Evolutionary conservation across 2,113 vertebrate genomes (phyloP).

Genomic region (Hoplias malabaricus): DNA sequence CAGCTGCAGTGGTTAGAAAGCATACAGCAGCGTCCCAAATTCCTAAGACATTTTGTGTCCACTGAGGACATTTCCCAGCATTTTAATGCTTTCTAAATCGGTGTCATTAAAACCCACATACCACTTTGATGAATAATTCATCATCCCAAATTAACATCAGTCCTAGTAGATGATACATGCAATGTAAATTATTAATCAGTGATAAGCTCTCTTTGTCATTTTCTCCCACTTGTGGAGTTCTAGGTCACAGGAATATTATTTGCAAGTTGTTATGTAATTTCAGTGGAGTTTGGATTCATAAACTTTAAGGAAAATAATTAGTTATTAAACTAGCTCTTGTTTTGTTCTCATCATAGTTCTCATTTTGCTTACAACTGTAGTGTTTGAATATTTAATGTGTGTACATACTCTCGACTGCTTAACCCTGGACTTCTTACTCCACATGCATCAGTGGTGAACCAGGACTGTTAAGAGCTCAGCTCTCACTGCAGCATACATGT

Average conservation of each 20-base stretch:
- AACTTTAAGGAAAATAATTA: background rate
- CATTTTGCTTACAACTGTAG: background rate
- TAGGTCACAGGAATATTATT: background rate
- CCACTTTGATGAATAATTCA: constrained; percentile 46
- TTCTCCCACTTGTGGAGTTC: background rate
- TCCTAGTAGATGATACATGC: constrained; percentile 26
- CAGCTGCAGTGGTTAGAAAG: background rate
- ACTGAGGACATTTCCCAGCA: constrained; percentile 21
- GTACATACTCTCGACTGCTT: background rate
- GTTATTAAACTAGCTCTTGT: background rate
- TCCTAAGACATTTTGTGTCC: background rate
- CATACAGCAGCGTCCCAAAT: background rate
- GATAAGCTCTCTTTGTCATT: constrained; percentile 5
- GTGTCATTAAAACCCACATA: constrained; percentile 38
- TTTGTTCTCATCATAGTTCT: background rate
- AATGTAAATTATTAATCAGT: constrained; percentile 52
- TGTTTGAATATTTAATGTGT: background rate
- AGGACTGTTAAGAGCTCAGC: too few species aligned
- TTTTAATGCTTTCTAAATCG: constrained; percentile 31
- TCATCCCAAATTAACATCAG: constrained; percentile 21
- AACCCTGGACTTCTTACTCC: background rate
- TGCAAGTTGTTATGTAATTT: background rate
- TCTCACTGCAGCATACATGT: too few species aligned
- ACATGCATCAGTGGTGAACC: too few species aligned
- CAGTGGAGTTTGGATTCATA: background rate